Evolutionary conservation across 2,888 invertebrate species (phyloP).

Genomic region (Eudemis profundana): DNA sequence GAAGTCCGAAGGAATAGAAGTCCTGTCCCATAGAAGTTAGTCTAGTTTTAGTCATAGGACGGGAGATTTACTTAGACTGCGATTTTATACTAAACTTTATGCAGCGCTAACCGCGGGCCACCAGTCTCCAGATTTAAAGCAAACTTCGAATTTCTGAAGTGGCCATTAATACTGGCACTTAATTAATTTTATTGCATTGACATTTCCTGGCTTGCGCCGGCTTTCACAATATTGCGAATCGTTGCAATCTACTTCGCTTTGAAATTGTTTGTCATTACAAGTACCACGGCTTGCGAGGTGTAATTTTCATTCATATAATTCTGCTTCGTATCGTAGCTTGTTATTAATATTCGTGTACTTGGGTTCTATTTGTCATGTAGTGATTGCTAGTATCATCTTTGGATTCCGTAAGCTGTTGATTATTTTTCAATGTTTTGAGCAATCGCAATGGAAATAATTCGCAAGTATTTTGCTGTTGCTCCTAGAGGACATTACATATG

Average conservation of each 20-base stretch:
- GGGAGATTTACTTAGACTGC: too few relatives aligned
- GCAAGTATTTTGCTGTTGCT: too few relatives aligned
- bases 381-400: too few relatives aligned
- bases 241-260: slow-evolving; percentile 68
- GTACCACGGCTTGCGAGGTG: slow-evolving; percentile 69
- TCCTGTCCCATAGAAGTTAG: too few relatives aligned
- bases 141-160: slow-evolving; percentile 2
- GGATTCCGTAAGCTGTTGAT: too few relatives aligned
- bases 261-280: slow-evolving; percentile 77
- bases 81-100: too few relatives aligned
- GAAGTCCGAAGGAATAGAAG: too few relatives aligned
- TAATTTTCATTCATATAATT: slow-evolving; percentile 66
- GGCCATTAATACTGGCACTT: slow-evolving; percentile 9
- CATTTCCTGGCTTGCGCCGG: slow-evolving; percentile 42
- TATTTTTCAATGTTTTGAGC: too few relatives aligned
- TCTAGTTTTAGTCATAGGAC: too few relatives aligned
- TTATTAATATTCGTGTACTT: slow-evolving; percentile 56
- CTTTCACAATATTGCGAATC: slow-evolving; percentile 65
- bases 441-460: too few relatives aligned
- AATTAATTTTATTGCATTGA: slow-evolving; percentile 31
- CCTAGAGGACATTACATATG: too few relatives aligned
- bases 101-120: neutral
- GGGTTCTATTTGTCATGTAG: slow-evolving; percentile 16
- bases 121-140: neutral
- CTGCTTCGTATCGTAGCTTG: slow-evolving; percentile 45